Percentiles rank a stretch among this genome's conserved stretches.
Conservation (phyloP, 2,113 vertebrate genomes). For the Macrotis lagotis region DNA sequence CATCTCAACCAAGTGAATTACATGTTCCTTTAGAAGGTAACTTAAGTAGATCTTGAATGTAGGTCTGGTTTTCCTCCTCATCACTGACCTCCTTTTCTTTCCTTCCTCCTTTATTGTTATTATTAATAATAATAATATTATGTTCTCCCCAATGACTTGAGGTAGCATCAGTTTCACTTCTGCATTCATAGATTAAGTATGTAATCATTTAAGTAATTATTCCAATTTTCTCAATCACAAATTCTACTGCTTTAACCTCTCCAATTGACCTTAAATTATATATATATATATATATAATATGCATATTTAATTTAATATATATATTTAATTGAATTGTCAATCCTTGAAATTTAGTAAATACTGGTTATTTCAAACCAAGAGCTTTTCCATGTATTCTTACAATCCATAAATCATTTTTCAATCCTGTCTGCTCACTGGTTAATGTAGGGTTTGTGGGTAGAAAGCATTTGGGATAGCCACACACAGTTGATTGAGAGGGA, state of each 20-base stretch:
- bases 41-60: too few species aligned
- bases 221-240: too few species aligned
- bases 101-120: neutral
- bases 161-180: neutral
- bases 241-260: too few species aligned
- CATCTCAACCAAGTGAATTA: too few species aligned
- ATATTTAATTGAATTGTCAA: neutral
- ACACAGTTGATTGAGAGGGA: too few species aligned
- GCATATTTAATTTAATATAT: neutral
- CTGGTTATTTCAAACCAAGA: neutral
- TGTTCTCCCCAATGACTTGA: neutral
- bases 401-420: neutral
- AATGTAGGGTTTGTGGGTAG: neutral
- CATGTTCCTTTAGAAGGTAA: too few species aligned
- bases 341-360: neutral
- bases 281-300: too few species aligned
- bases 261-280: too few species aligned
- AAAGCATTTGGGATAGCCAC: neutral
- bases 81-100: neutral
- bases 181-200: neutral
- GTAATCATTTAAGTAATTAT: neutral
- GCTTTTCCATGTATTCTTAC: neutral
- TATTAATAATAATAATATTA: neutral
- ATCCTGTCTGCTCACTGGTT: too few species aligned
- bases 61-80: too few species aligned